Base-by-base conservation (phyloP, 2,113 vertebrate species). In the Oreotrochilus melanogaster region DNA sequence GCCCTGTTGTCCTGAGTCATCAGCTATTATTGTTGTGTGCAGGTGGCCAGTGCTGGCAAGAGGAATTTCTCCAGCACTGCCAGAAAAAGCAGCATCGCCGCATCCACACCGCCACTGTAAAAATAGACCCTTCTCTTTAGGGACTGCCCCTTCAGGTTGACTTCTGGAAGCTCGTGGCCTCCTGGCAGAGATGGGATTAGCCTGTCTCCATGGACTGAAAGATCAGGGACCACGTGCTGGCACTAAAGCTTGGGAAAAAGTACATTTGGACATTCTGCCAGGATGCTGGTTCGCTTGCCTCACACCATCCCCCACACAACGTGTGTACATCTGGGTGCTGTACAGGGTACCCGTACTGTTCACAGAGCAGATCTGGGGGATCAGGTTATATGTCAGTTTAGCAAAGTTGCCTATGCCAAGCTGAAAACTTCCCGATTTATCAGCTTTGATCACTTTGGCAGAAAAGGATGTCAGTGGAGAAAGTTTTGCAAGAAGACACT, bases 41-140 rank as follows among this genome's bases (percentile, higher is more conserved):
- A 97, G 96, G 96, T 97, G 95, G 88, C 94, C 78, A 67, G 18
- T 45, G 66, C 57, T 1, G 28, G 67, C 7, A 7, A 92, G 81
- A 80, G 85, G 91, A 88, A 89, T 96, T 94, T 93, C 93, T 88
- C 86, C 79, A 33, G 80, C 1, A 6, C 10, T 95, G 81, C 94
- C 93, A 96, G 74, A 93, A 94, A 95, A 89, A 93, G 92, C 62
- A 91, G 72, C 51, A 78, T 76, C 8, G 0, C 82, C 57, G 78
- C 45, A 43, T 74, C 56, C 56, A 51, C 71, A 92, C 33, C 78
- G n/a, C 43, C 17, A 25, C n/a, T 61, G 51, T 60, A 94, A 97
- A 94, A 97, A 95, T 9, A 95, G 87, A 83, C 17, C 11, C 28
- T 80, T 67, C 58, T 83, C 39, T 76, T 71, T 57, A 51, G n/a